Conservation (phyloP, 2,113 vertebrate species). For the Leuciscus idus region DNA sequence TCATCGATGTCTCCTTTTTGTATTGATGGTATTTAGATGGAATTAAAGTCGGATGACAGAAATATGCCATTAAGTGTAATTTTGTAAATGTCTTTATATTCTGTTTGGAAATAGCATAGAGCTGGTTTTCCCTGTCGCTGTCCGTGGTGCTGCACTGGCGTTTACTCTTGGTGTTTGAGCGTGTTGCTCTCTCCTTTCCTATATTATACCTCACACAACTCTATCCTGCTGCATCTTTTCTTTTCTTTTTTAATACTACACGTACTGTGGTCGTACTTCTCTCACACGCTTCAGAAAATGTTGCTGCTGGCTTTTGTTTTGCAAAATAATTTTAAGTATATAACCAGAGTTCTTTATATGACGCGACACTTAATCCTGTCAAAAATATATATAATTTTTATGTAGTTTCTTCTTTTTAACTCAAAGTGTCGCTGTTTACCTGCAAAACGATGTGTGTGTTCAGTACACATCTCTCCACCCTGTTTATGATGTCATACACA, state of each 20-base stretch:
- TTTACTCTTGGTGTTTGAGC: not conserved
- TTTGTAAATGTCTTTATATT: not conserved
- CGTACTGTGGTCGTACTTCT: not conserved
- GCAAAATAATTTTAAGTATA: not conserved
- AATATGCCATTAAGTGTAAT: not conserved
- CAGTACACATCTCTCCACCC: not conserved
- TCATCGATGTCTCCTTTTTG: not conserved
- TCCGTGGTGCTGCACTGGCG: not conserved
- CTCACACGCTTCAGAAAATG: not conserved
- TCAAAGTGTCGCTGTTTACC: slow-evolving; percentile 57
- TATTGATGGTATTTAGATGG: not conserved
- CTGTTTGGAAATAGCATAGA: not conserved
- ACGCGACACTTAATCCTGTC: not conserved
- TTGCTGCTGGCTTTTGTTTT: not conserved
- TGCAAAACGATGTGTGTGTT: not conserved
- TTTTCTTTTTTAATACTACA: not conserved
- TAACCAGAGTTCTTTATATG: not conserved
- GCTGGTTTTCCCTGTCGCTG: not conserved
- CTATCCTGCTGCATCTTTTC: not conserved
- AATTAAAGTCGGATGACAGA: not conserved
- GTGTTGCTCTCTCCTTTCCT: not conserved
- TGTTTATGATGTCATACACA: not conserved
- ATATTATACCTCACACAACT: not conserved
- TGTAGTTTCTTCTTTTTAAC: slow-evolving; percentile 15
- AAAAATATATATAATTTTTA: too few species aligned